Conservation (phyloP, 2,797 vertebrate genomes). For the Spinus pinus region DNA sequence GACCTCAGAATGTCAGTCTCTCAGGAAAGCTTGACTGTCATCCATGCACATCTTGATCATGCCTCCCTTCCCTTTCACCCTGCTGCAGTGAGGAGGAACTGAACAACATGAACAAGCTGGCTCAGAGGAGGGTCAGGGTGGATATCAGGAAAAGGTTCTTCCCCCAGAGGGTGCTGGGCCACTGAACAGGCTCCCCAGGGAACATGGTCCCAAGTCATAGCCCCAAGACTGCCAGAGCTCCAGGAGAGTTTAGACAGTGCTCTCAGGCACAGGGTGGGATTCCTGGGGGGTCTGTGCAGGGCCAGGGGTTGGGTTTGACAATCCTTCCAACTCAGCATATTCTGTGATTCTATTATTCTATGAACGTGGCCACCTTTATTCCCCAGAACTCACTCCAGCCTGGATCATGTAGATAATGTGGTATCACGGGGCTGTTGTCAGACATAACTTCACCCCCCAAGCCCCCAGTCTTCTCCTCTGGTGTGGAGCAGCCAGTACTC, state of each 20-base stretch:
- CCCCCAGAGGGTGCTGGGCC: background rate
- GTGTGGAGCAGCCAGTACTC: background rate
- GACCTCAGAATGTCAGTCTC: background rate
- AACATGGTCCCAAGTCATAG: background rate
- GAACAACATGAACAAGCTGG: background rate
- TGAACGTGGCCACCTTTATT: background rate
- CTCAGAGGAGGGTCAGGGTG: background rate
- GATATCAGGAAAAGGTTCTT: background rate
- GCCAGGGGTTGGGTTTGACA: background rate
- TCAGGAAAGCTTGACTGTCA: background rate
- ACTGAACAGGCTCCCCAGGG: background rate
- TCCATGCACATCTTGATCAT: background rate
- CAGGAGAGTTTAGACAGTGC: fast-evolving
- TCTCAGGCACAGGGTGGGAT: background rate
- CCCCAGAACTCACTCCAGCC: background rate
- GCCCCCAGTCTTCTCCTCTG: background rate
- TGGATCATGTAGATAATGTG: background rate
- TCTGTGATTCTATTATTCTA: background rate
- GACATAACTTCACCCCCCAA: background rate
- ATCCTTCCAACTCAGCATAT: background rate
- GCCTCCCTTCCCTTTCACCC: background rate
- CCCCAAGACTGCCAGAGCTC: background rate
- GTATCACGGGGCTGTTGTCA: background rate
- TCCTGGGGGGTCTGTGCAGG: background rate
- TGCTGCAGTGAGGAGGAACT: background rate